These are phyloP conservation scores for Willowsia nigromaculata DNA, from an alignment of 2,888 invertebrate species.

Conservation along the genomic window DNA sequence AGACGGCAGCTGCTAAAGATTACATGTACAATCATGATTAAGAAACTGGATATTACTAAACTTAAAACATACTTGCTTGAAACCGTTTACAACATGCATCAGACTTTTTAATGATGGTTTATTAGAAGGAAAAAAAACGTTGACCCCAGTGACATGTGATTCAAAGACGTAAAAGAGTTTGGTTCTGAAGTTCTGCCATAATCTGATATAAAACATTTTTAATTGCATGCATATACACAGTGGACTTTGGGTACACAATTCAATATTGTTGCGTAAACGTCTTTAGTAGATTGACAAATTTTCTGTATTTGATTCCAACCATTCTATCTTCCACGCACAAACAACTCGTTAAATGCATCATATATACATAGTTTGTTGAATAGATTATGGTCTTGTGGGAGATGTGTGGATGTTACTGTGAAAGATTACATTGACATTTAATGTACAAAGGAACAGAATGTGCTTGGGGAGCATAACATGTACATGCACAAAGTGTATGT, in stretches of 20 bases:
- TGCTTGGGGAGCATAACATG: background rate
- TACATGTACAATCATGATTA: too few relatives aligned
- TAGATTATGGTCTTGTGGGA: slow-evolving; percentile 11
- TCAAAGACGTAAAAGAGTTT: too few relatives aligned
- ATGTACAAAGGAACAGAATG: background rate
- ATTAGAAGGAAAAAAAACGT: background rate
- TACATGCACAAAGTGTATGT: background rate
- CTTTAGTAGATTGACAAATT: too few relatives aligned
- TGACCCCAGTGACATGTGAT: slow-evolving; percentile 18
- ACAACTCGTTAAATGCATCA: background rate
- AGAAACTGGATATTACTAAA: background rate
- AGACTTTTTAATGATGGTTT: background rate
- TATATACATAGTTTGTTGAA: background rate
- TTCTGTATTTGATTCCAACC: too few relatives aligned
- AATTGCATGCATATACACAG: too few relatives aligned
- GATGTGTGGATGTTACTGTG: slow-evolving; percentile 9
- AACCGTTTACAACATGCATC: background rate
- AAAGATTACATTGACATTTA: slow-evolving; percentile 26
- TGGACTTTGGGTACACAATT: too few relatives aligned
- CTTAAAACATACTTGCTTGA: background rate
- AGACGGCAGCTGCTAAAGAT: slow-evolving; percentile 20
- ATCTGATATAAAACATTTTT: too few relatives aligned
- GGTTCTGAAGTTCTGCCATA: too few relatives aligned
- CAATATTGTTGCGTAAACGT: too few relatives aligned
- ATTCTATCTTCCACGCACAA: too few relatives aligned